A percentile compares a stretch with the other conserved stretches of the same genome.
Conservation (phyloP, 1,140 invertebrate species). For the Drosophila nasuta region DNA sequence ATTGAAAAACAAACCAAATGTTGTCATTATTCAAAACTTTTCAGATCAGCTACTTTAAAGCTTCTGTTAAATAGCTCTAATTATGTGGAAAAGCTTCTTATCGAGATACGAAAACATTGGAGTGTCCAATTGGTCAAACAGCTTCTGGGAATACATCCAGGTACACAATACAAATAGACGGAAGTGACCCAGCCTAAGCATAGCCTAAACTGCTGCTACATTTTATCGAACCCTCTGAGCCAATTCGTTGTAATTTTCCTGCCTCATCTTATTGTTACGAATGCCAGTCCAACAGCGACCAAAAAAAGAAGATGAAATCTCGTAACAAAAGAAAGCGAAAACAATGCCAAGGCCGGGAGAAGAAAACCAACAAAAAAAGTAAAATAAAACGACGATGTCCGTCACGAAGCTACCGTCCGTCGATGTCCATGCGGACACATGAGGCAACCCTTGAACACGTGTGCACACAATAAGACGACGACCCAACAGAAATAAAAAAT, state of each 20-base stretch:
- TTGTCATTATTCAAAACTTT: conserved; percentile 31
- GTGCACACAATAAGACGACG: conserved; percentile 74
- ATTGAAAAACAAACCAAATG: conserved; percentile 47
- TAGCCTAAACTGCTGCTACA: conserved; percentile 32
- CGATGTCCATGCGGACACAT: conserved; percentile 16
- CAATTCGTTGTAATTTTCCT: conserved; percentile 51
- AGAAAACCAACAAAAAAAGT: conserved; percentile 13
- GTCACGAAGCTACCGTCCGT: conserved; percentile 49
- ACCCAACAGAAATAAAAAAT: conserved; percentile 50
- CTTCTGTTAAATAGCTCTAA: background rate
- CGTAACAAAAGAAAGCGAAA: conserved; percentile 75
- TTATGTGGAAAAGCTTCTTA: background rate
- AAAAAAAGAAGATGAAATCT: conserved; percentile 25
- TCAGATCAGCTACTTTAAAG: background rate
- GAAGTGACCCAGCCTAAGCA: conserved; percentile 40
- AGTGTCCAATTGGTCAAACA: conserved; percentile 37
- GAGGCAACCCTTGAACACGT: conserved; percentile 71
- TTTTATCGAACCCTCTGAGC: conserved; percentile 16
- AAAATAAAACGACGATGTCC: conserved; percentile 38
- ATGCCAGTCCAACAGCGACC: conserved; percentile 2
- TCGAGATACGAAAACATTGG: background rate
- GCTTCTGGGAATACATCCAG: conserved; percentile 4
- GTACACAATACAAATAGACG: conserved; percentile 11
- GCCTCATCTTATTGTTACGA: conserved; percentile 25
- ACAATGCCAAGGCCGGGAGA: conserved; percentile 72